Evolutionary conservation across 2,113 vertebrate species (phyloP), one percentile per base, ranked within the genome.

Genomic region (Carettochelys insculpta): DNA sequence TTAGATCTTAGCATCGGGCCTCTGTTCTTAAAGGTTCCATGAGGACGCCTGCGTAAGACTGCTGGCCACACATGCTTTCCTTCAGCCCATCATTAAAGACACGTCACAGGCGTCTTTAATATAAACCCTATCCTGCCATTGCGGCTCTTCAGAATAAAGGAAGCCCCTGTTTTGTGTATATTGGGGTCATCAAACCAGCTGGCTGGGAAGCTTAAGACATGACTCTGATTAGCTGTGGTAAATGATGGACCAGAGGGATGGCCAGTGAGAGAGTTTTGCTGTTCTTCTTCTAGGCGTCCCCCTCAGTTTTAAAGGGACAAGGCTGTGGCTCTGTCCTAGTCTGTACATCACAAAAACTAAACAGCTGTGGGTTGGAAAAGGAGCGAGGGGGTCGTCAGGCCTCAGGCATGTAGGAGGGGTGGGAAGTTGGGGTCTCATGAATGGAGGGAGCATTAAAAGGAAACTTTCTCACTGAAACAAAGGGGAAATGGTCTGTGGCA

Each of bases 211-310:
- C n/a, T 10, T 0, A 3, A 14, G 31, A 27, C 75, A 50, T 29
- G 47, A 47, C 1, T 0, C 51, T 0, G 80, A 12, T 1, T 77
- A 93, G 84, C 41, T 1, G 1, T 0, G 1, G 24, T 29, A 58
- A 47, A n/a, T 19, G 88, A 90, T 56, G 13, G 1, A 73, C 0
- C 2, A 80, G 25, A 75, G 82, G 87, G 61, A 9, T 68, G 61
- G 61, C n/a, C n/a, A 68, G 22, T 68, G 61, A 68, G 19, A 22
- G n/a, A 20, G 38, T 86, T 11, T 85, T 85, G 78, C 68, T 79
- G n/a, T 83, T 6, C 80, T 45, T 78, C 50, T 6, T 96, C 89
- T 94, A 88, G 54, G 51, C 16, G 1, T 6, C 8, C 3, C 11
- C 82, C 68, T 81, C 24, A 1, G 71, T 45, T 75, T 43, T 45